Evolutionary conservation across 2,113 vertebrate species (phyloP).

Genomic region (Paramisgurnus dabryanus): DNA sequence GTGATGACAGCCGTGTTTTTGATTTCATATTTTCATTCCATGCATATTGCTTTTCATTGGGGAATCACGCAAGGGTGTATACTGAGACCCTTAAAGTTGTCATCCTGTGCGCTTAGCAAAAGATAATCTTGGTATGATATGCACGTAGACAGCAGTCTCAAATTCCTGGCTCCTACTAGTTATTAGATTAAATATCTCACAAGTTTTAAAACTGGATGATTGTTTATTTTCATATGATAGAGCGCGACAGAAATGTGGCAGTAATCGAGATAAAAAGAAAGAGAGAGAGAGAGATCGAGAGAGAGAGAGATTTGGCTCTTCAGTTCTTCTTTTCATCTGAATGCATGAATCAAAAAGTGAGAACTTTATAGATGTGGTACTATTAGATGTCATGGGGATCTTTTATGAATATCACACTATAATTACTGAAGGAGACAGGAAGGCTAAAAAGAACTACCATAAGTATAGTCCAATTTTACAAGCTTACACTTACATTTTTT

Average conservation of each 20-base stretch:
- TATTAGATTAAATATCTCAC: slow-evolving; percentile 37
- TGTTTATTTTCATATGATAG: slow-evolving; percentile 18
- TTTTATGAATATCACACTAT: neutral
- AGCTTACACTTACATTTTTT: neutral
- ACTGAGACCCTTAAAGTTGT: slow-evolving; percentile 31
- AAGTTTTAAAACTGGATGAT: slow-evolving; percentile 11
- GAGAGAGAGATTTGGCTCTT: neutral
- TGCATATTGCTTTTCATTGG: neutral
- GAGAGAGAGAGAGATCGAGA: no score
- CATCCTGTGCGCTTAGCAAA: slow-evolving; percentile 46
- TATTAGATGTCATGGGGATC: neutral
- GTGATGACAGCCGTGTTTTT: slow-evolving; percentile 16
- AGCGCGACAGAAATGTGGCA: neutral
- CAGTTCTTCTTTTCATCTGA: neutral
- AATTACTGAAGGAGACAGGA: neutral
- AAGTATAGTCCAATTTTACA: neutral
- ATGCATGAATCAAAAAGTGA: neutral
- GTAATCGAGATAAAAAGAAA: slow-evolving; percentile 13
- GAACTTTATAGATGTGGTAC: no score
- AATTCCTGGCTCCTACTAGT: slow-evolving; percentile 32
- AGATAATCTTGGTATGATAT: slow-evolving; percentile 51
- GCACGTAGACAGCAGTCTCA: slow-evolving; percentile 32
- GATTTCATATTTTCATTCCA: slow-evolving; percentile 27
- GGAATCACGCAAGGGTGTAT: slow-evolving; percentile 15
- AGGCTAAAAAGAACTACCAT: no score